These are phyloP conservation scores for Lepas anatifera DNA, from an alignment of 2,888 invertebrate genomes.

Conservation along the genomic window DNA sequence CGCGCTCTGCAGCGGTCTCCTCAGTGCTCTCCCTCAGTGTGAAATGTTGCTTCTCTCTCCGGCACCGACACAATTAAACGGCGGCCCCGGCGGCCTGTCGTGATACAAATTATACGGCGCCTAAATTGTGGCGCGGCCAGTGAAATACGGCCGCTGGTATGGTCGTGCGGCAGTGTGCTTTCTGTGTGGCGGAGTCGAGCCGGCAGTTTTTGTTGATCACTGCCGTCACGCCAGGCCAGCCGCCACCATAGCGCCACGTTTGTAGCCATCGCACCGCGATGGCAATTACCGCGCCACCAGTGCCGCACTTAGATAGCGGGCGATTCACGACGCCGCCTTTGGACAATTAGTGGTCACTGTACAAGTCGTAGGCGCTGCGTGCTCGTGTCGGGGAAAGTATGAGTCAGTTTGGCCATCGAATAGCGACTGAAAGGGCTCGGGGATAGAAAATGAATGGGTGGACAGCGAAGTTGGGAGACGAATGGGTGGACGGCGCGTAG, in stretches of 20 bases:
- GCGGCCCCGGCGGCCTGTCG: not conserved
- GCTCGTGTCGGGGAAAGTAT: no score
- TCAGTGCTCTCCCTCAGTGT: no score
- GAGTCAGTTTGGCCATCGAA: no score
- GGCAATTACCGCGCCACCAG: not conserved
- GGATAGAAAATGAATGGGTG: no score
- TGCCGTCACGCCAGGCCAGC: not conserved
- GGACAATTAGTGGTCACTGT: not conserved
- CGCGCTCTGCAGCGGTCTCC: no score
- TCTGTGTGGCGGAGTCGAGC: not conserved
- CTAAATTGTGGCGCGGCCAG: not conserved
- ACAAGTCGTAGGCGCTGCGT: no score
- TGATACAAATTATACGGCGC: not conserved
- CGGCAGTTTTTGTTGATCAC: not conserved
- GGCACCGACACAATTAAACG: not conserved
- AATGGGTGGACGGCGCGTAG: no score
- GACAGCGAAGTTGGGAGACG: no score
- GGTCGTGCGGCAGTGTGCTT: not conserved
- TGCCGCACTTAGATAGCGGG: not conserved
- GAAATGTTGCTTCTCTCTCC: not conserved
- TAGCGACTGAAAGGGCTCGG: no score
- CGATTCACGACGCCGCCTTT: not conserved
- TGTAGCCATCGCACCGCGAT: not conserved
- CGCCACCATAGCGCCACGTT: not conserved
- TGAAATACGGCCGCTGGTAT: conserved; percentile 2